phyloP scores from a whole-genome alignment of 30 jellyfish, hydroid and myxozoan genomes.

The Morbakka virulenta region DNA sequence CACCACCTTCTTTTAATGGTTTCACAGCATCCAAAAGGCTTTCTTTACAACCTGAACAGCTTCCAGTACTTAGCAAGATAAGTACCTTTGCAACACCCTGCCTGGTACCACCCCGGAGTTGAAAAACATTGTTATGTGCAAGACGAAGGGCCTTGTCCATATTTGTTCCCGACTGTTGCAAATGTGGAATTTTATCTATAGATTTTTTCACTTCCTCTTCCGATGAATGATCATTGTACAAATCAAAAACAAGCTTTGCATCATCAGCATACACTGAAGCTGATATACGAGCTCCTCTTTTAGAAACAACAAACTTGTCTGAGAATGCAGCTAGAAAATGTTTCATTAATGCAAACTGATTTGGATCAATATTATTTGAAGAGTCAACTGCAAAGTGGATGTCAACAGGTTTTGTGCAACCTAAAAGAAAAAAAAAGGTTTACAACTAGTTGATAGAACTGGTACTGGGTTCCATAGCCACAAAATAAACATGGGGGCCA shows the following conservation, averaged over 20 bases:
- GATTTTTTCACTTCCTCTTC: slow-evolving; percentile 39
- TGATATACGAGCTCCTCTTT: slow-evolving; percentile 86
- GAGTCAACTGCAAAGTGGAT: slow-evolving; percentile 95
- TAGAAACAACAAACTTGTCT: slow-evolving; percentile 77
- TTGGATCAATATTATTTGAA: slow-evolving; percentile 54
- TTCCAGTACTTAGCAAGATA: slow-evolving; percentile 72
- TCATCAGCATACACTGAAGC: slow-evolving; percentile 87
- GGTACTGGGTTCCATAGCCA: no score
- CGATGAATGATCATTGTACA: slow-evolving; percentile 63
- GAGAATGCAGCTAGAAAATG: slow-evolving; percentile 67
- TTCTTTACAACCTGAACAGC: slow-evolving; percentile 78
- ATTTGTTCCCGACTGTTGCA: slow-evolving; percentile 36
- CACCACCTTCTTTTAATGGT: slow-evolving; percentile 82
- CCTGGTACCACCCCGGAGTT: slow-evolving; percentile 80
- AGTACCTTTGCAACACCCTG: slow-evolving; percentile 91
- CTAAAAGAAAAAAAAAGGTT: slow-evolving; percentile 14
- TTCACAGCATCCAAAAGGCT: slow-evolving; percentile 73
- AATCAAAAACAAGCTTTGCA: slow-evolving; percentile 61
- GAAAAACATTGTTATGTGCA: slow-evolving; percentile 70
- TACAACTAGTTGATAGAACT: no score
- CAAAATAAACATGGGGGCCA: no score
- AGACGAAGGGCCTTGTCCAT: slow-evolving; percentile 75
- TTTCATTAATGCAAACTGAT: slow-evolving; percentile 54
- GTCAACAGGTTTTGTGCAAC: slow-evolving; percentile 89
- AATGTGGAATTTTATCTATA: slow-evolving; percentile 65